Conservation (phyloP, 2,113 vertebrate genomes). For the Mormyrus iriodes region DNA sequence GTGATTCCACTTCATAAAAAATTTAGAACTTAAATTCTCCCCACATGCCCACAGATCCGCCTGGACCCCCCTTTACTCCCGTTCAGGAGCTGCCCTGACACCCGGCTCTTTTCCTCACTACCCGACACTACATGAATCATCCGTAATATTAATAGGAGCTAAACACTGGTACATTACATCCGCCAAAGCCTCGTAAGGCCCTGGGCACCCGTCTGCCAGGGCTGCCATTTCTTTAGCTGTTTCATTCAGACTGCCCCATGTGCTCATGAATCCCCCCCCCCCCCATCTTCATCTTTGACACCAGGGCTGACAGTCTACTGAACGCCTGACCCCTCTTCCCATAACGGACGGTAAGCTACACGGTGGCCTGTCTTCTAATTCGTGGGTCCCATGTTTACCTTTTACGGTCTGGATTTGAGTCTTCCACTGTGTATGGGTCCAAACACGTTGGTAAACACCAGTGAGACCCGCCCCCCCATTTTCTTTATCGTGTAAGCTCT, state of each 20-base stretch:
- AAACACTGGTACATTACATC: constrained; percentile 61
- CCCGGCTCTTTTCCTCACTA: constrained; percentile 48
- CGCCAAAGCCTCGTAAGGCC: constrained; percentile 41
- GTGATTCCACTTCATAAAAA: no score
- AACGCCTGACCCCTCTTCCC: neutral
- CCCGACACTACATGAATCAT: constrained; percentile 62
- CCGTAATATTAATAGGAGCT: constrained; percentile 70
- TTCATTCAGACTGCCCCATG: constrained; percentile 20
- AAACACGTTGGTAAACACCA: neutral
- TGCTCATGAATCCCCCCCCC: constrained; percentile 38
- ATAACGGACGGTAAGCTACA: no score
- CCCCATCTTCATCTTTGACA: constrained; percentile 22
- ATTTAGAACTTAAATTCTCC: no score
- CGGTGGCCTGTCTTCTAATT: neutral
- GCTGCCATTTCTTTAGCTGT: constrained; percentile 28
- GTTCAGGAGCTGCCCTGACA: constrained; percentile 60
- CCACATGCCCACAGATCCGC: constrained; percentile 58
- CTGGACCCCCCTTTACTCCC: constrained; percentile 61
- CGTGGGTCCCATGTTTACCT: neutral
- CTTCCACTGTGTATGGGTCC: neutral
- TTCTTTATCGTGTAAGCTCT: constrained; percentile 8
- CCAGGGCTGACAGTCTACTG: neutral
- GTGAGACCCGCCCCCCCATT: neutral
- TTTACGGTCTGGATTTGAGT: neutral
- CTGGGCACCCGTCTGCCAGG: constrained; percentile 43